Evolutionary conservation across 2,113 vertebrate genomes (phyloP), one percentile per base, ranked within the genome.

Genomic region (Scolopax mira): DNA sequence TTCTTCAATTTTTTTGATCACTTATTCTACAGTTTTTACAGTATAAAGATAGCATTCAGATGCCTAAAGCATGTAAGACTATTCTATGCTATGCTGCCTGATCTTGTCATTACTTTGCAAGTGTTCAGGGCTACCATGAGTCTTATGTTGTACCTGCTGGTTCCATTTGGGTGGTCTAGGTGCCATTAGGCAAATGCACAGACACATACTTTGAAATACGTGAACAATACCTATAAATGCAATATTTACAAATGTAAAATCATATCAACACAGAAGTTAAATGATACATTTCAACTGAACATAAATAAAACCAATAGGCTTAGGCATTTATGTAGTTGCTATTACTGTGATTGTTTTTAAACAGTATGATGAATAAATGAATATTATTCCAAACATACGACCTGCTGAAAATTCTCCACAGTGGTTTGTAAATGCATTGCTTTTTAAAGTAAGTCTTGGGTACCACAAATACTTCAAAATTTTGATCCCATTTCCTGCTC

Each of bases 331-430:
- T 74, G 91, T 95, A 44, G 22, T 18, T 69, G 88, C 79, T 81
- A 93, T 90, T 37, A 73, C 70, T 93, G 94, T 94, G 74, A 91
- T 94, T 74, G 78, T 85, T 94, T 95, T 86, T 81, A 91, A 95
- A 94, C 88, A 93, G 23, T 24, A 94, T 75, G 85, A 84, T 91
- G 28, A 37, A 67, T 31, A 44, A 44, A 67, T 37, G 78, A 55
- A 30, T 82, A 71, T 73, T 69, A 67, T 94, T 71, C 41, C 88
- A 85, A 58, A 58, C 71, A 83, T 69, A 58, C 73, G 90, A 92
- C 88, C 89, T 94, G 90, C 58, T n/a, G 57, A 90, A 94, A 46
- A 88, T 91, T 83, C 77, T 30, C 35, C 79, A 72, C 88, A 81
- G 18, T 54, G 51, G 52, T 94, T 94, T 96, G 89, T 81, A 74